Percentiles rank a stretch among this genome's conserved stretches.
Conservation (phyloP, 2,888 invertebrate species). For the Melinaea marsaeus region DNA sequence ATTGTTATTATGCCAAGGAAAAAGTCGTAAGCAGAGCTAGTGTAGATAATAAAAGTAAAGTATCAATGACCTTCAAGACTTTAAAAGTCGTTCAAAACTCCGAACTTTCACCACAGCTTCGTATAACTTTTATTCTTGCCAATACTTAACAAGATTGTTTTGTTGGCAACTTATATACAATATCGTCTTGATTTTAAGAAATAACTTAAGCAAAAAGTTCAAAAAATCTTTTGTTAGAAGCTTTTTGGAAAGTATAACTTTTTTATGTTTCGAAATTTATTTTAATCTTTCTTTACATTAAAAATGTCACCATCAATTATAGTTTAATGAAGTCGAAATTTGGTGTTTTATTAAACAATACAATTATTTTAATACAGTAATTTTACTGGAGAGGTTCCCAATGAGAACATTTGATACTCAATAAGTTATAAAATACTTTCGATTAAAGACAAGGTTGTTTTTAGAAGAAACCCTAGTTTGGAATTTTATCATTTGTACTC, state of each 20-base stretch:
- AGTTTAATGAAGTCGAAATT: too few relatives aligned
- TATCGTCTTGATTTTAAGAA: constrained; percentile 11
- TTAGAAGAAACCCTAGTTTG: too few relatives aligned
- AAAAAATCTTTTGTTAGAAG: constrained; percentile 1
- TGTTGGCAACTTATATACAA: constrained; percentile 20
- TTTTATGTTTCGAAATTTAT: neutral
- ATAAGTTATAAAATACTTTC: too few relatives aligned
- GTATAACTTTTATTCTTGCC: constrained; percentile 17
- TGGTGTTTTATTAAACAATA: too few relatives aligned
- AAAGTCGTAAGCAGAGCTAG: neutral
- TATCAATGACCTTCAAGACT: constrained; percentile 6
- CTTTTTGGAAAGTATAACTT: neutral
- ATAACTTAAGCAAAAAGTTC: constrained; percentile 4
- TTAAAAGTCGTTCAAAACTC: constrained; percentile 9
- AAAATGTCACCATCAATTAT: too few relatives aligned
- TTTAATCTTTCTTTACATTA: neutral
- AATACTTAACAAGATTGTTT: constrained; percentile 22
- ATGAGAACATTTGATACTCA: too few relatives aligned
- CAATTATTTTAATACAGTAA: too few relatives aligned
- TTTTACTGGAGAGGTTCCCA: too few relatives aligned
- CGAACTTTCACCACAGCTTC: constrained; percentile 9
- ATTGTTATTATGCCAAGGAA: neutral
- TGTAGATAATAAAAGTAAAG: constrained; percentile 2
- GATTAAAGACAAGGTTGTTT: too few relatives aligned
- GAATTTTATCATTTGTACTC: too few relatives aligned